Evolutionary conservation across 1,140 invertebrate genomes (phyloP).

Genomic region (Sycobia sp.): DNA sequence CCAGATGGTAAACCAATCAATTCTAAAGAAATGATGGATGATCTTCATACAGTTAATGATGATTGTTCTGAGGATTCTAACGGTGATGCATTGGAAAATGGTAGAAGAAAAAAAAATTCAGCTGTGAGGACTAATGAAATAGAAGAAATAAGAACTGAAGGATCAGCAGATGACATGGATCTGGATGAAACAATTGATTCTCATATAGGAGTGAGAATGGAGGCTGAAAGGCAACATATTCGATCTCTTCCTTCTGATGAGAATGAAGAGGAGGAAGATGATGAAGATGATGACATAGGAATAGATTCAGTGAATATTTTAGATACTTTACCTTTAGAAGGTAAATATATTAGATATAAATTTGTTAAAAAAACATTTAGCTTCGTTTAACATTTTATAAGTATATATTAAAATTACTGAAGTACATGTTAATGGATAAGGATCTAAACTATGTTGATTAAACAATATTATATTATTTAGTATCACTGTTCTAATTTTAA

Average conservation of each 20-base stretch:
- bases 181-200: slow-evolving; percentile 60
- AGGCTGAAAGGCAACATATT: slow-evolving; percentile 46
- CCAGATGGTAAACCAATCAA: slow-evolving; percentile 34
- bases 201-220: slow-evolving; percentile 56
- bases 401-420: too few species aligned
- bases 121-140: slow-evolving; percentile 46
- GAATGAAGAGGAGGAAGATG: slow-evolving; percentile 51
- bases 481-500: too few species aligned
- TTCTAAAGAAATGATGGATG: slow-evolving; percentile 37
- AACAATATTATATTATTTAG: too few species aligned
- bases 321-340: slow-evolving; percentile 59
- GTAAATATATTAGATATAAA: slow-evolving; percentile 37
- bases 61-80: slow-evolving; percentile 55
- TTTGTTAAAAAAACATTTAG: not conserved
- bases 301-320: slow-evolving; percentile 56
- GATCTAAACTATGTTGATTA: too few species aligned
- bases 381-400: too few species aligned
- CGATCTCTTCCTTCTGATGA: slow-evolving; percentile 44
- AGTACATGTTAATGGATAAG: too few species aligned
- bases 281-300: slow-evolving; percentile 46
- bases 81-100: slow-evolving; percentile 49
- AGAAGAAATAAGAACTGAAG: slow-evolving; percentile 55
- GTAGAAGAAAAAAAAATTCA: slow-evolving; percentile 47
- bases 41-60: slow-evolving; percentile 41
- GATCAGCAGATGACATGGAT: slow-evolving; percentile 60